Evolutionary conservation across 2,888 invertebrate species (phyloP).

Genomic region (Noctua fimbriata): DNA sequence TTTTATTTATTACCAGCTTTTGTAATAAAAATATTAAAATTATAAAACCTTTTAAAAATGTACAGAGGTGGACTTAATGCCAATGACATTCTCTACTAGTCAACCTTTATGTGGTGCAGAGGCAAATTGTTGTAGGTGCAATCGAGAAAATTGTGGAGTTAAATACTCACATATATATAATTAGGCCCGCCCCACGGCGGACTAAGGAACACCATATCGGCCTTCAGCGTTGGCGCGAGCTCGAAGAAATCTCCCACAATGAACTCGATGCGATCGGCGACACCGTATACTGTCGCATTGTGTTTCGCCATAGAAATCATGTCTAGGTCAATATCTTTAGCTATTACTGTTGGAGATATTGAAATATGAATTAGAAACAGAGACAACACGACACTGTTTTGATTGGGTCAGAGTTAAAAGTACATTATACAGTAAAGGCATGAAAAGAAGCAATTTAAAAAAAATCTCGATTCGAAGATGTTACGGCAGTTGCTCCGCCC

Average conservation of each 20-base stretch:
- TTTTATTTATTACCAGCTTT: neutral
- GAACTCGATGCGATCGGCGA: conserved; percentile 96
- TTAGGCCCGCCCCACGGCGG: conserved; percentile 99
- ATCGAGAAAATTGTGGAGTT: no score
- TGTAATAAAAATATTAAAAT: no score
- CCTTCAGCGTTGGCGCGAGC: conserved; percentile 91
- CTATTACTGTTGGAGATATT: conserved; percentile 92
- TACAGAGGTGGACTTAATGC: no score
- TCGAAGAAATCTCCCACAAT: conserved; percentile 97
- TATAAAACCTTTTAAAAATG: no score
- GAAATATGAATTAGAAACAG: neutral
- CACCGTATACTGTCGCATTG: conserved; percentile 98
- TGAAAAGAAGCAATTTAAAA: neutral
- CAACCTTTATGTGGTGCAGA: no score
- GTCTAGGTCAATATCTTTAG: conserved; percentile 98
- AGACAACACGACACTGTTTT: neutral
- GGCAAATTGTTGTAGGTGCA: no score
- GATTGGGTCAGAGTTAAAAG: neutral
- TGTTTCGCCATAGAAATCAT: conserved; percentile 97
- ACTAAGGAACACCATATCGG: conserved; percentile 97
- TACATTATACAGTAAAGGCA: neutral
- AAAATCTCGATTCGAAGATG: neutral
- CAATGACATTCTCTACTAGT: no score
- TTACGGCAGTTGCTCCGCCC: no score
- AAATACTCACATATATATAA: conserved; percentile 90